phyloP scores from a whole-genome alignment of 2,113 vertebrate genomes.

The Bufo gargarizans region DNA sequence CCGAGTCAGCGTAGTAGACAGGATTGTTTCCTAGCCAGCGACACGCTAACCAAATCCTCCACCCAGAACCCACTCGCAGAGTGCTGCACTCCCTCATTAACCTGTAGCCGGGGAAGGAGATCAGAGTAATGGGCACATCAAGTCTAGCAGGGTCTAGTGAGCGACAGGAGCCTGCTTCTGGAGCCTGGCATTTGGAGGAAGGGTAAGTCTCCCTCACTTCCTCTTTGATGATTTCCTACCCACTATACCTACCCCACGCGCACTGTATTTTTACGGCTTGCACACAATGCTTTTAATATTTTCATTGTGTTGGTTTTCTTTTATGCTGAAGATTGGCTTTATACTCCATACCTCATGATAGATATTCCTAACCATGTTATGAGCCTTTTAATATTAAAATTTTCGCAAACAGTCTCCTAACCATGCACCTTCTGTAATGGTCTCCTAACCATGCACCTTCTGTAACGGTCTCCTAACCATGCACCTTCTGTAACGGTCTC shows the following conservation, averaged over 20 bases:
- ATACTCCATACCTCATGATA: neutral
- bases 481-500: no score
- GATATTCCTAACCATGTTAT: neutral
- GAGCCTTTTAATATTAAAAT: neutral
- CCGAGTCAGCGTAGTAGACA: constrained; percentile 59
- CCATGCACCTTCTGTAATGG: no score
- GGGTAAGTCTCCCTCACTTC: constrained; percentile 30
- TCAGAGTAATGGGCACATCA: neutral
- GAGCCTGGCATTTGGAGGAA: constrained; percentile 1
- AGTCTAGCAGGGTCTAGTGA: constrained; percentile 25
- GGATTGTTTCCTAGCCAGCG: constrained; percentile 45
- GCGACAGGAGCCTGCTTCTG: neutral
- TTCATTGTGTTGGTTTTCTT: neutral
- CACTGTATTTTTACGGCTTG: neutral
- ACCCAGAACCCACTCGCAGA: constrained; percentile 34
- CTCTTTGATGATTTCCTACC: neutral
- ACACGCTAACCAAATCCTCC: constrained; percentile 54
- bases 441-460: no score
- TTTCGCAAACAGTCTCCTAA: neutral
- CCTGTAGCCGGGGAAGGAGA: constrained; percentile 29
- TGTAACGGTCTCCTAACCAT: no score
- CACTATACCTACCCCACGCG: neutral
- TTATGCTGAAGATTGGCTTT: neutral
- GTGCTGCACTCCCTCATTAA: constrained; percentile 14
- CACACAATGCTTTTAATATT: neutral